phyloP scores from a whole-genome alignment of 2,113 vertebrate genomes.

The Spea multiplicata region DNA sequence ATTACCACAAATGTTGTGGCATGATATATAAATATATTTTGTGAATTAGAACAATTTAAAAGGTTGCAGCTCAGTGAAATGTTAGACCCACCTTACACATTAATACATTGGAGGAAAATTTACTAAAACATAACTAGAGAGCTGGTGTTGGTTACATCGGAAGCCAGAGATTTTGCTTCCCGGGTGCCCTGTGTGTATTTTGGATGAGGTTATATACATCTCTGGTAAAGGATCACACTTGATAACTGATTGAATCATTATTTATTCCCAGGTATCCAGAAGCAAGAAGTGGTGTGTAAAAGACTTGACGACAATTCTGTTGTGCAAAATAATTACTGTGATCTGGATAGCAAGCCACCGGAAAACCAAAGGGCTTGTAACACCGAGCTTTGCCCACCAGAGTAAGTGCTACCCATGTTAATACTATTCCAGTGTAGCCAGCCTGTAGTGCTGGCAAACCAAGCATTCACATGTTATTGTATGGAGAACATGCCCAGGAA shows the following conservation, averaged over 20 bases:
- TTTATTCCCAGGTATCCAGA: constrained; percentile 81
- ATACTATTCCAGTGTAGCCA: no score
- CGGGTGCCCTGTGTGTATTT: neutral
- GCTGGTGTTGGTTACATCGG: neutral
- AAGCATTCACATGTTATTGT: no score
- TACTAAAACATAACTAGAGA: no score
- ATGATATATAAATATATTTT: no score
- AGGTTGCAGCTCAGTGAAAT: no score
- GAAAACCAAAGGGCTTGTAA: constrained; percentile 94
- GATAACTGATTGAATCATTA: neutral
- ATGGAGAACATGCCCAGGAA: no score
- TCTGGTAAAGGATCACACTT: neutral
- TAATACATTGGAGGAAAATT: no score
- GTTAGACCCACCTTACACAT: no score
- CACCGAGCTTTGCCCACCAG: constrained; percentile 93
- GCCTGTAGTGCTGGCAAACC: no score
- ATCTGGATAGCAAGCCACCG: constrained; percentile 87
- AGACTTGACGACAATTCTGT: constrained; percentile 89
- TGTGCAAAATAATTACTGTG: constrained; percentile 96
- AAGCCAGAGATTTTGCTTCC: neutral
- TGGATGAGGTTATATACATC: neutral
- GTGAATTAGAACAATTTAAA: no score
- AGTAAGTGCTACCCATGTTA: constrained; percentile 74
- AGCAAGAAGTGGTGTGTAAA: constrained; percentile 92
- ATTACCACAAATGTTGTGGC: no score